phyloP scores from a whole-genome alignment of 2,888 invertebrate species.

The Sinhomidia bicolor region DNA sequence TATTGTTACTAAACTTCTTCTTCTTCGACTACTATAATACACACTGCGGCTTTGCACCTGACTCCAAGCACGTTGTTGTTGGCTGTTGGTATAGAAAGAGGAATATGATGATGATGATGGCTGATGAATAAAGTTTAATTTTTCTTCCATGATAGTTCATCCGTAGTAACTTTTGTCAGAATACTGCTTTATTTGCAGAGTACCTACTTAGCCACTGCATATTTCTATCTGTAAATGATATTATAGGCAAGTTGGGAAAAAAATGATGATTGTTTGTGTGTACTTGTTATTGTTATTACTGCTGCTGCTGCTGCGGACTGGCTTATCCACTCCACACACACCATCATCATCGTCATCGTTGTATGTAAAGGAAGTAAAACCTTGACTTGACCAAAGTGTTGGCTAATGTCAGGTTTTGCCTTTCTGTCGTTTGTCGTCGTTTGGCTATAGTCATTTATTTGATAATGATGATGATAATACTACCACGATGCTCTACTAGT shows the following conservation, averaged over 20 bases:
- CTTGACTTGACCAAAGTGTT: not conserved
- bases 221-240: too few species aligned
- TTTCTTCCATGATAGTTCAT: constrained; percentile 19
- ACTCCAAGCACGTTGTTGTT: too few species aligned
- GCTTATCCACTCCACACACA: not conserved
- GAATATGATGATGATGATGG: too few species aligned
- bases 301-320: not conserved
- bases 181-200: too few species aligned
- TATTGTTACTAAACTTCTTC: too few species aligned
- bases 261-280: not conserved
- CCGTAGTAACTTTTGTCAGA: too few species aligned
- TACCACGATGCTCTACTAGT: not conserved
- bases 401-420: constrained; percentile 39
- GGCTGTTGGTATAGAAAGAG: too few species aligned
- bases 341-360: not conserved
- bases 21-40: too few species aligned
- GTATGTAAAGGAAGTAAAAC: not conserved
- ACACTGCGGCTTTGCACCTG: too few species aligned
- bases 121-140: not conserved
- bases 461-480: not conserved
- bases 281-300: not conserved
- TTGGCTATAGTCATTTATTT: constrained; percentile 15
- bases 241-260: not conserved
- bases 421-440: constrained; percentile 35
- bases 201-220: too few species aligned